Evolutionary conservation across 2,888 invertebrate species (phyloP).

Genomic region (Elmis aenea): DNA sequence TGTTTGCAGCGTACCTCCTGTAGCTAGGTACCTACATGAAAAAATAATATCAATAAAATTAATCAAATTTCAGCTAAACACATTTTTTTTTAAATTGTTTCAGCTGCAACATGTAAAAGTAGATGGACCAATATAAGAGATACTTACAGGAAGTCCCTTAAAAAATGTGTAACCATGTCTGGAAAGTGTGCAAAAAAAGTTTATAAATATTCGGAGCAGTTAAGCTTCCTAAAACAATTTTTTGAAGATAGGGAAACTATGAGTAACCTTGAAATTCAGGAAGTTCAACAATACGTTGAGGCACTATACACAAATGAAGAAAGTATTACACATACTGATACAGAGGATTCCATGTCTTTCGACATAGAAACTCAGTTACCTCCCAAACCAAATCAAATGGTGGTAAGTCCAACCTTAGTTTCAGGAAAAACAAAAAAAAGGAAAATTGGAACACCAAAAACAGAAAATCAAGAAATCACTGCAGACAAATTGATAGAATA

Average conservation of each 20-base stretch:
- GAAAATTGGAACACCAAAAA: conserved; percentile 1
- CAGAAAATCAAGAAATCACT: conserved; percentile 1
- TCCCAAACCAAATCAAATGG: no score
- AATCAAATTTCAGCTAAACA: no score
- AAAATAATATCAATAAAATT: no score
- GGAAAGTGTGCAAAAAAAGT: conserved; percentile 8
- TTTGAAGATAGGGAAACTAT: conserved; percentile 1
- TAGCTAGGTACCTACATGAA: no score
- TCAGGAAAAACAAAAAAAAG: conserved; percentile 1
- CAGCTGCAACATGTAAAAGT: no score
- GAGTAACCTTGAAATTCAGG: conserved; percentile 1
- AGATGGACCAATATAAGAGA: conserved; percentile 21
- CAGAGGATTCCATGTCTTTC: no score
- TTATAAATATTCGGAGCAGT: conserved; percentile 16
- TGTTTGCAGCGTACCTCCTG: no score
- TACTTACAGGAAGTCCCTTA: conserved; percentile 19
- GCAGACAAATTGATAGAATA: conserved; percentile 4
- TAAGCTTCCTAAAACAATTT: conserved; percentile 8
- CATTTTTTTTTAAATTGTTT: no score
- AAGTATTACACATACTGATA: no score
- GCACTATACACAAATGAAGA: conserved; percentile 1
- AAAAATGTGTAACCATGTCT: conserved; percentile 6
- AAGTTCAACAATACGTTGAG: conserved; percentile 3
- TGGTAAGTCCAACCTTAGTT: no score
- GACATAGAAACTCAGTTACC: no score